Evolutionary conservation across 2,797 vertebrate species (phyloP).

Genomic region (Graptemys geographica): DNA sequence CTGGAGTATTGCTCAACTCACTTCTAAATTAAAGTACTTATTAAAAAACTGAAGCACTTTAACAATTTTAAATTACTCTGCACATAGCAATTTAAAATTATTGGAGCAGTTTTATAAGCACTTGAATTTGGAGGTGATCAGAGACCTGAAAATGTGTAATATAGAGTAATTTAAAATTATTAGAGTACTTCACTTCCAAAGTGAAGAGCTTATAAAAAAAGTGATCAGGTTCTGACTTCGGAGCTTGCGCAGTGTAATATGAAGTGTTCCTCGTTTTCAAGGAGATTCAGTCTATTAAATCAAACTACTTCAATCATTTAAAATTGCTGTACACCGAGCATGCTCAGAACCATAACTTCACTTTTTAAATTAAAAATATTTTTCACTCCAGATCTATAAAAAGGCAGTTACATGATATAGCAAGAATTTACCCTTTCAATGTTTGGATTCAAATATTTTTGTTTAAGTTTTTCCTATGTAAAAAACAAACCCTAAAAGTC

Average conservation of each 20-base stretch:
- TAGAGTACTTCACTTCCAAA: conserved; percentile 74
- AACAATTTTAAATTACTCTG: conserved; percentile 82
- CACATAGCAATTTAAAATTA: conserved; percentile 83
- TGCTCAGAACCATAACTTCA: conserved; percentile 60
- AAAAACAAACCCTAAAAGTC: conserved; percentile 22
- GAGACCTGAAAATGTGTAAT: conserved; percentile 81
- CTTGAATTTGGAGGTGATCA: conserved; percentile 85
- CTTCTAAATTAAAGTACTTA: conserved; percentile 81
- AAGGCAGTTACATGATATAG: conserved; percentile 46
- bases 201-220: no score
- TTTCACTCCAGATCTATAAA: conserved; percentile 57
- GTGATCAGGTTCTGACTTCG: conserved; percentile 69
- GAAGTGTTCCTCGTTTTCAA: conserved; percentile 60
- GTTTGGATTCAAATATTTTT: conserved; percentile 7
- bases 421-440: conserved; percentile 44
- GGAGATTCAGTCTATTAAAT: conserved; percentile 72
- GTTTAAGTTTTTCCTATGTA: conserved; percentile 6
- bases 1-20: conserved; percentile 74
- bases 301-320: conserved; percentile 70
- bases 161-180: conserved; percentile 83
- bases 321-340: conserved; percentile 53
- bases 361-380: conserved; percentile 75
- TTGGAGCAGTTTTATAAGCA: conserved; percentile 81
- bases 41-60: conserved; percentile 83
- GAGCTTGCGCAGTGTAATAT: conserved; percentile 58